Percentiles rank a stretch among this genome's conserved stretches.
phyloP scores from a whole-genome alignment of 2,797 vertebrate species.

The Bufotes viridis region DNA sequence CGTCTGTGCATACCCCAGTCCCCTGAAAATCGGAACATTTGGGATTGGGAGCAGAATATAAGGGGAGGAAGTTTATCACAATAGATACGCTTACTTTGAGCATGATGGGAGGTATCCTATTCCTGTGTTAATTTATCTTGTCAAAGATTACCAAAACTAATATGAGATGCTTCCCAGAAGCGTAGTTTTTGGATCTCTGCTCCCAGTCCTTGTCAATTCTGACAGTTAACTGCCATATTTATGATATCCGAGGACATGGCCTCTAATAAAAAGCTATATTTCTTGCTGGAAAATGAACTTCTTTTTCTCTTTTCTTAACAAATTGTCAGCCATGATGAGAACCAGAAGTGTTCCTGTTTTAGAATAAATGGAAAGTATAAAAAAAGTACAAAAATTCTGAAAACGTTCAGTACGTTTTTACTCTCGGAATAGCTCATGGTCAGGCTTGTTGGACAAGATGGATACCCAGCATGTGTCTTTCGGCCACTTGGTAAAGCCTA shows the following conservation, averaged over 20 bases:
- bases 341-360: slow-evolving; percentile 34
- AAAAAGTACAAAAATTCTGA: slow-evolving; percentile 15
- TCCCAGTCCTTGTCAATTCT: slow-evolving; percentile 43
- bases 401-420: slow-evolving; percentile 11
- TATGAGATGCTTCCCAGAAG: slow-evolving; percentile 46
- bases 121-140: slow-evolving; percentile 36
- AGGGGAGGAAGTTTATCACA: slow-evolving; percentile 27
- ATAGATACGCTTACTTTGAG: slow-evolving; percentile 27
- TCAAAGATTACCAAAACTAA: slow-evolving; percentile 51
- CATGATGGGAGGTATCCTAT: slow-evolving; percentile 42
- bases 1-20: neutral
- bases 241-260: slow-evolving; percentile 44
- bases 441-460: neutral
- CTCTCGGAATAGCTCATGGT: neutral
- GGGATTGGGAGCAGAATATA: neutral
- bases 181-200: slow-evolving; percentile 22
- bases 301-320: slow-evolving; percentile 26
- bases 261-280: slow-evolving; percentile 53
- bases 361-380: slow-evolving; percentile 23
- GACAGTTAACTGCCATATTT: slow-evolving; percentile 54
- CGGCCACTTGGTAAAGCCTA: neutral
- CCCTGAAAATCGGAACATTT: neutral
- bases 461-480: neutral
- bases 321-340: slow-evolving; percentile 52
- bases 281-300: slow-evolving; percentile 41